A percentile compares a stretch with the other conserved stretches of the same genome.
Evolutionary conservation across 2,797 vertebrate species (phyloP).

Genomic region (Steatocranus sp.): DNA sequence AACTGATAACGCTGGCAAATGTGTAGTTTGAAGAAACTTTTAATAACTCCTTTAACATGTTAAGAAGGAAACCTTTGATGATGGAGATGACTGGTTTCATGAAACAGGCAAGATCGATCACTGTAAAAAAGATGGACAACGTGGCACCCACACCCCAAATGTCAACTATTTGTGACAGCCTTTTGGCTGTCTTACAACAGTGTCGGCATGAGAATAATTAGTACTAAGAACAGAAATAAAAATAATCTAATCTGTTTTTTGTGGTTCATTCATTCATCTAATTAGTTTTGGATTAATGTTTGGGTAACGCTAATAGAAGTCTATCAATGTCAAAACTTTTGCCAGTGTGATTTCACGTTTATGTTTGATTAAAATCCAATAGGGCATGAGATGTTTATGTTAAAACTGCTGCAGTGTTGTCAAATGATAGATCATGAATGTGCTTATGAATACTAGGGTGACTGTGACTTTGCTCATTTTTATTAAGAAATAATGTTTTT

Average conservation of each 20-base stretch:
- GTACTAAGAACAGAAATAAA: background rate
- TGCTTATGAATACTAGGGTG: background rate
- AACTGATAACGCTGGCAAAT: background rate
- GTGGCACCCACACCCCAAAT: background rate
- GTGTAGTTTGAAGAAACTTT: background rate
- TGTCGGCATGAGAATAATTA: background rate
- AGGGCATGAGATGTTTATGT: background rate
- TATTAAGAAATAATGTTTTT: background rate
- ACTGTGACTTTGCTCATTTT: background rate
- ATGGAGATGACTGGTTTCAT: background rate
- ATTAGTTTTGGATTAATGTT: background rate
- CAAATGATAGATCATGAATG: background rate
- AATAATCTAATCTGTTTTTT: background rate
- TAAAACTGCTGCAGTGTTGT: background rate
- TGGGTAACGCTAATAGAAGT: background rate
- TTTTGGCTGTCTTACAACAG: background rate
- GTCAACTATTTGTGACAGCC: background rate
- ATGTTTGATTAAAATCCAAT: background rate
- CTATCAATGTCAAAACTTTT: background rate
- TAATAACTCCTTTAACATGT: background rate
- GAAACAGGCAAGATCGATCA: background rate
- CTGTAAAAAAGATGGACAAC: background rate
- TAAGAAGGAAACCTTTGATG: background rate
- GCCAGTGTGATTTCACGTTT: background rate
- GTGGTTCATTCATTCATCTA: background rate